These are phyloP conservation scores for Latrodectus geometricus DNA, from an alignment of 1,140 invertebrate genomes.

Conservation along the genomic window DNA sequence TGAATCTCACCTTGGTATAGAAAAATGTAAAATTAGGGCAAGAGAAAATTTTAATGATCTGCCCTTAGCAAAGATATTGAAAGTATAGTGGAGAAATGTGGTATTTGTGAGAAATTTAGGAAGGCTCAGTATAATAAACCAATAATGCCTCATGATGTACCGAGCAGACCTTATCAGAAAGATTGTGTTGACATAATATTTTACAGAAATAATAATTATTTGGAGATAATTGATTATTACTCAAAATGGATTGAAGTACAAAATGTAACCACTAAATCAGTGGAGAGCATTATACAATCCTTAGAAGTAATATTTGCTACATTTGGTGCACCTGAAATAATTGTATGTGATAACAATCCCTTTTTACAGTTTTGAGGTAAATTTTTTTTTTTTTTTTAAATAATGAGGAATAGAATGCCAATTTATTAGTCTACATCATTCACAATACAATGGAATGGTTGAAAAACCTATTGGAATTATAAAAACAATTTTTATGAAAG, in stretches of 20 bases:
- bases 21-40: no score
- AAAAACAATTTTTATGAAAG: no score
- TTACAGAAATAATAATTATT: not conserved
- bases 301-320: not conserved
- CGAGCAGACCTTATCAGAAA: no score
- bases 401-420: no score
- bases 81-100: no score
- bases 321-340: no score
- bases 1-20: no score
- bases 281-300: not conserved
- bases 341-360: no score
- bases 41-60: not conserved
- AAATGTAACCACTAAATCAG: not conserved
- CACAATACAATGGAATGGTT: constrained; percentile 32
- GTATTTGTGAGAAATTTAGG: not conserved
- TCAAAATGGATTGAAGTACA: no score
- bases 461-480: no score
- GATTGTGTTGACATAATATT: not conserved
- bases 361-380: not conserved
- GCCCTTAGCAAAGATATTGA: no score
- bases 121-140: not conserved
- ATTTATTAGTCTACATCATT: constrained; percentile 7
- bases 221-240: not conserved
- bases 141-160: not conserved
- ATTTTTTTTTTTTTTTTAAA: constrained; percentile 20